Percentiles rank a stretch among this genome's conserved stretches.
phyloP scores from a whole-genome alignment of 2,888 invertebrate genomes.

The Aethes cnicana region DNA sequence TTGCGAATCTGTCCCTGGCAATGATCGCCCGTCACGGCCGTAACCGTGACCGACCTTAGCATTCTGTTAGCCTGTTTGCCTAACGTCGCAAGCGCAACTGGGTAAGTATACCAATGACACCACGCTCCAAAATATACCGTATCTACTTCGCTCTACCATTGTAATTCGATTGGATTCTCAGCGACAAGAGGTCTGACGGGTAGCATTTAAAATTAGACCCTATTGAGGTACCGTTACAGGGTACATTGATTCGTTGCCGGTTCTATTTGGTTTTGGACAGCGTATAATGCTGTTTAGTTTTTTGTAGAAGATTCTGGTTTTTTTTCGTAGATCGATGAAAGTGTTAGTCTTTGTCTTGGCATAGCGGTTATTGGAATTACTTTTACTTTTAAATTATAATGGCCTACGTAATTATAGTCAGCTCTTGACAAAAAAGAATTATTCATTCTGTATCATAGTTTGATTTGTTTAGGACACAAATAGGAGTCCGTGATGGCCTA shows the following conservation, averaged over 20 bases:
- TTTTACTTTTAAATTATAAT: no score
- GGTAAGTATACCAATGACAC: constrained; percentile 1
- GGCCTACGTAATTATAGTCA: no score
- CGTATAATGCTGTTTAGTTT: no score
- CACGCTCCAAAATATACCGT: neutral
- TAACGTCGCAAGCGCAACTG: constrained; percentile 15
- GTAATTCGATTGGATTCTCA: neutral
- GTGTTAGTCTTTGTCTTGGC: no score
- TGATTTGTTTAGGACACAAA: no score
- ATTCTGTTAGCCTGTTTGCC: constrained; percentile 13
- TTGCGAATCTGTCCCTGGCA: constrained; percentile 14
- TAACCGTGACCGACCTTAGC: neutral
- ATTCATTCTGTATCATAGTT: no score
- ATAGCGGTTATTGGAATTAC: no score
- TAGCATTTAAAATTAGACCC: neutral
- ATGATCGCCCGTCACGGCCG: constrained; percentile 16
- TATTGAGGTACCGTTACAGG: neutral
- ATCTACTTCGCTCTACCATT: neutral
- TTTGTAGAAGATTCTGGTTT: no score
- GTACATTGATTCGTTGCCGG: neutral
- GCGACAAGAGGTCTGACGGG: neutral
- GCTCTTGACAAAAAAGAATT: no score
- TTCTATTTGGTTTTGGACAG: neutral
- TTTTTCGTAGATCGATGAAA: no score
- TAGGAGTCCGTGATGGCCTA: no score